phyloP scores from a whole-genome alignment of 2,797 vertebrate species.

The Phoebastria nigripes region DNA sequence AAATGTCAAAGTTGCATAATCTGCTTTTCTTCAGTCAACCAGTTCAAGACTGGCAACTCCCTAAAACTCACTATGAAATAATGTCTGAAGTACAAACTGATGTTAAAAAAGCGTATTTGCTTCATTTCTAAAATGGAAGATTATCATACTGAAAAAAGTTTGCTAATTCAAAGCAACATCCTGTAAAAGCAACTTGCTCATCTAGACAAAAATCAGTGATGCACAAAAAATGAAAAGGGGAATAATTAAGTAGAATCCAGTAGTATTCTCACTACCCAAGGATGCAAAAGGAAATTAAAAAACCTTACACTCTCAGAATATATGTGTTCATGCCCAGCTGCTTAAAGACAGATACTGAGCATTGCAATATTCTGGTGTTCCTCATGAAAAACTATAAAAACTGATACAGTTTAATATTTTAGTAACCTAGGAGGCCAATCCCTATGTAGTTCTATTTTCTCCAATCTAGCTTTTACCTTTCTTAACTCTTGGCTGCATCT shows the following conservation, averaged over 20 bases:
- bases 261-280: neutral
- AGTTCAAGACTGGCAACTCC: neutral
- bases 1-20: neutral
- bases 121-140: neutral
- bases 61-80: slow-evolving; percentile 5
- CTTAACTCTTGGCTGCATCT: neutral
- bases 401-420: neutral
- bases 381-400: neutral
- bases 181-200: neutral
- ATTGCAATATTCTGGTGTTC: neutral
- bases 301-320: neutral
- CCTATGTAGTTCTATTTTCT: neutral
- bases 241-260: neutral
- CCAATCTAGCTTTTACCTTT: neutral
- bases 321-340: neutral
- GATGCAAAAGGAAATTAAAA: neutral
- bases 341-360: neutral
- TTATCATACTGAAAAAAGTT: neutral
- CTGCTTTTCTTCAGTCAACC: neutral
- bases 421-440: neutral
- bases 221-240: neutral
- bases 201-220: neutral
- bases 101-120: neutral
- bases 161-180: neutral
- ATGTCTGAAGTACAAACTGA: neutral